Conservation (phyloP, 2,888 invertebrate genomes). For the Alentia gelatinosa region DNA sequence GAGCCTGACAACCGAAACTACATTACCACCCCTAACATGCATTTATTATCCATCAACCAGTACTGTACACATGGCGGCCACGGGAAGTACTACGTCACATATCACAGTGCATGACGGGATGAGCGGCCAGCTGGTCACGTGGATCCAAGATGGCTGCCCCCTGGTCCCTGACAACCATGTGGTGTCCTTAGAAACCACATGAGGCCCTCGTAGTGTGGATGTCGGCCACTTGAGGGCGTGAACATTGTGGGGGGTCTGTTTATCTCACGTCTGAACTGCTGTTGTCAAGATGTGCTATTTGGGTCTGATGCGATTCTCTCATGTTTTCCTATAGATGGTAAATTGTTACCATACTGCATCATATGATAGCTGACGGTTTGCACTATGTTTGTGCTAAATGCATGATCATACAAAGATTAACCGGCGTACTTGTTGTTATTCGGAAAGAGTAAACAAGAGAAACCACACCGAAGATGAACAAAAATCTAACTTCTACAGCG, state of each 20-base stretch:
- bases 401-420: too few species aligned
- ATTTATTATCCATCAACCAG: neutral
- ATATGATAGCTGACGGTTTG: too few species aligned
- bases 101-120: neutral
- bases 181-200: neutral
- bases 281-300: neutral
- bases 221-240: neutral
- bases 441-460: too few species aligned
- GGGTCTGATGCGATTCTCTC: too few species aligned
- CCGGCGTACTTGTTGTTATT: too few species aligned
- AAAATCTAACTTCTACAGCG: too few species aligned
- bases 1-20: too few species aligned
- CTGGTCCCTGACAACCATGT: neutral
- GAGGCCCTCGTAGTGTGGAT: neutral
- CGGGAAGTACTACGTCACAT: neutral
- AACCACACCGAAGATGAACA: too few species aligned
- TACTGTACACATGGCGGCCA: neutral
- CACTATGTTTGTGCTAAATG: too few species aligned
- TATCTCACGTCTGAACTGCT: neutral
- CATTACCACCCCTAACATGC: too few species aligned
- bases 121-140: neutral
- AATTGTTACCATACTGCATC: too few species aligned
- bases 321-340: too few species aligned
- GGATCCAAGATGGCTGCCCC: neutral
- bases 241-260: neutral